Evolutionary conservation across 2,888 invertebrate species (phyloP).

Genomic region (Torymus aiolomorphi): DNA sequence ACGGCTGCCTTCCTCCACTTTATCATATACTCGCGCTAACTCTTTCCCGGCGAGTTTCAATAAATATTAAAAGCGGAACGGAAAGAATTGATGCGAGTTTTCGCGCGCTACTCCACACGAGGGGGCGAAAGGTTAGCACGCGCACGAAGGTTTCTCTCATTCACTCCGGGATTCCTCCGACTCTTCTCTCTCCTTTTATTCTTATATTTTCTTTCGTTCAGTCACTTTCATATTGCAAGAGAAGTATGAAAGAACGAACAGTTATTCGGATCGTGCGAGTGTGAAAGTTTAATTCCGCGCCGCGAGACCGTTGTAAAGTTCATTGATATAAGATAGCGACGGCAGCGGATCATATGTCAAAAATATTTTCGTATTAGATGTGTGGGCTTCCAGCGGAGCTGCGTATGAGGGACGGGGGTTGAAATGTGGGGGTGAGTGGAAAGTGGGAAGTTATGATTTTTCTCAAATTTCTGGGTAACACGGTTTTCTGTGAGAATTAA

Average conservation of each 20-base stretch:
- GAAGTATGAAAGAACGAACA: conserved; percentile 16
- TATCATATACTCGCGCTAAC: too few relatives aligned
- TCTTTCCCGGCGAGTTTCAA: conserved; percentile 11
- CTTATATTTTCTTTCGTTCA: not conserved
- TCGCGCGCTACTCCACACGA: too few relatives aligned
- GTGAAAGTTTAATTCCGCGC: conserved; percentile 27
- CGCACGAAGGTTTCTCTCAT: not conserved
- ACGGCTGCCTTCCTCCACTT: not conserved
- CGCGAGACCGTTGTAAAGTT: too few relatives aligned
- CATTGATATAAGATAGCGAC: too few relatives aligned
- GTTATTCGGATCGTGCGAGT: conserved; percentile 17
- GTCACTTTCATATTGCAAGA: conserved; percentile 2
- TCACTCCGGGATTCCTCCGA: not conserved
- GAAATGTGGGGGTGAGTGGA: too few relatives aligned
- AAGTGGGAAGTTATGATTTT: too few relatives aligned
- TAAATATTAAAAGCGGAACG: conserved; percentile 36
- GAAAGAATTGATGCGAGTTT: conserved; percentile 39
- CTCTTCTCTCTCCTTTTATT: not conserved
- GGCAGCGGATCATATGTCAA: too few relatives aligned
- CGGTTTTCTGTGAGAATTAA: too few relatives aligned
- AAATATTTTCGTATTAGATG: too few relatives aligned
- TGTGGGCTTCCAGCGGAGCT: too few relatives aligned
- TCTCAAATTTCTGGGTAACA: too few relatives aligned
- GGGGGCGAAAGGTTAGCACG: not conserved
- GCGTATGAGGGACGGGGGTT: too few relatives aligned